These are phyloP conservation scores for Cyclophora albipunctata DNA, from an alignment of 2,888 invertebrate genomes.

Conservation along the genomic window DNA sequence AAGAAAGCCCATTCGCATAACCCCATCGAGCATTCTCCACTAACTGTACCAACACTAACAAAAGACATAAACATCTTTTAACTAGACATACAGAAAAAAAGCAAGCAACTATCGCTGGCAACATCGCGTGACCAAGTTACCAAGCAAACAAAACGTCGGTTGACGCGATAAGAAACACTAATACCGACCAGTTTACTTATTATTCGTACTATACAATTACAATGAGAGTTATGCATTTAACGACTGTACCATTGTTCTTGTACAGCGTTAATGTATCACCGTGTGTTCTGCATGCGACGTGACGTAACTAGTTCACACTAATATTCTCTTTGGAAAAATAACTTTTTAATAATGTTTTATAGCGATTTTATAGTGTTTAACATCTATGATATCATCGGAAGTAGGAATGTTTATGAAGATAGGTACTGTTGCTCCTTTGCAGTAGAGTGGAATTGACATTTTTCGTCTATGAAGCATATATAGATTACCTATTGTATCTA, in stretches of 20 bases:
- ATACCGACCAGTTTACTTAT: conserved; percentile 15
- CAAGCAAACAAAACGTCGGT: conserved; percentile 37
- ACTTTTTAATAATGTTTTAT: neutral
- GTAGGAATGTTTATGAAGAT: too few relatives aligned
- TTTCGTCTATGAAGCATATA: too few relatives aligned
- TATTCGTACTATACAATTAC: conserved; percentile 27
- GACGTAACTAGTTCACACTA: too few relatives aligned
- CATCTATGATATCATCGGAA: too few relatives aligned
- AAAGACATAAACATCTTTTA: too few relatives aligned
- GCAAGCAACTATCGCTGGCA: conserved; percentile 28
- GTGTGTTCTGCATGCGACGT: conserved; percentile 27
- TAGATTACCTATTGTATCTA: too few relatives aligned
- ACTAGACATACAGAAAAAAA: conserved; percentile 3
- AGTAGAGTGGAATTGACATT: too few relatives aligned
- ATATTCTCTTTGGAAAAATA: too few relatives aligned
- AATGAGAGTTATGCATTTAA: conserved; percentile 39
- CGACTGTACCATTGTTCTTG: conserved; percentile 38
- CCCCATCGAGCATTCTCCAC: too few relatives aligned
- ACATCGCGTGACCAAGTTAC: conserved; percentile 34
- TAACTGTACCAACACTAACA: too few relatives aligned
- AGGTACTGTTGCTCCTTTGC: too few relatives aligned
- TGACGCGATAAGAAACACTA: conserved; percentile 32
- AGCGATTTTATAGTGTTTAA: neutral
- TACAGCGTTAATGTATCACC: conserved; percentile 30
- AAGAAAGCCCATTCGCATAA: too few relatives aligned